phyloP scores from a whole-genome alignment of 2,113 vertebrate species.

The Camelus dromedarius region DNA sequence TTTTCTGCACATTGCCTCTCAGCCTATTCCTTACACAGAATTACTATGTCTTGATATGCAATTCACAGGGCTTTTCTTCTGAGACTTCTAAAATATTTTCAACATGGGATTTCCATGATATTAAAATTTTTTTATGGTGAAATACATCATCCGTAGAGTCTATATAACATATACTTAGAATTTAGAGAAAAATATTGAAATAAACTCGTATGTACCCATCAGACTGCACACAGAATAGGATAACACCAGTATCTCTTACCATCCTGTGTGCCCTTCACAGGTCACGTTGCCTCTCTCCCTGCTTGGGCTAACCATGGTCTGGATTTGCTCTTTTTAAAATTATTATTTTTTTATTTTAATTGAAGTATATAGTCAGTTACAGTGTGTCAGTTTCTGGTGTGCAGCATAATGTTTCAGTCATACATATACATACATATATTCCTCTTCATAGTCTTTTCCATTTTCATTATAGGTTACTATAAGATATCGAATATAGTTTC shows the following conservation, averaged over 20 bases:
- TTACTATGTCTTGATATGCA: slow-evolving; percentile 39
- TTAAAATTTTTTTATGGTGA: slow-evolving; percentile 76
- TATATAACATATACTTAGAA: slow-evolving; percentile 39
- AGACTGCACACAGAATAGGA: background rate
- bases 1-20: slow-evolving; percentile 1
- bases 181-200: slow-evolving; percentile 59
- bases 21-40: slow-evolving; percentile 35
- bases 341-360: no score
- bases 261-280: no score
- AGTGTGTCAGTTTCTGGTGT: no score
- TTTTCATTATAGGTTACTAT: no score
- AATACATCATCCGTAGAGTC: slow-evolving; percentile 54
- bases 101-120: slow-evolving; percentile 69
- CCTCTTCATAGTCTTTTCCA: no score
- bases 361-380: no score
- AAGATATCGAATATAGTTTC: no score
- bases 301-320: background rate
- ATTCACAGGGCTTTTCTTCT: slow-evolving; percentile 47
- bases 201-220: background rate
- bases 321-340: background rate
- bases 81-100: slow-evolving; percentile 69
- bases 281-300: fast-evolving
- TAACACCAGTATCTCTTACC: background rate
- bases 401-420: no score
- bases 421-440: no score